Conservation (phyloP, 2,797 vertebrate species). For the Pachyuromys duprasi region DNA sequence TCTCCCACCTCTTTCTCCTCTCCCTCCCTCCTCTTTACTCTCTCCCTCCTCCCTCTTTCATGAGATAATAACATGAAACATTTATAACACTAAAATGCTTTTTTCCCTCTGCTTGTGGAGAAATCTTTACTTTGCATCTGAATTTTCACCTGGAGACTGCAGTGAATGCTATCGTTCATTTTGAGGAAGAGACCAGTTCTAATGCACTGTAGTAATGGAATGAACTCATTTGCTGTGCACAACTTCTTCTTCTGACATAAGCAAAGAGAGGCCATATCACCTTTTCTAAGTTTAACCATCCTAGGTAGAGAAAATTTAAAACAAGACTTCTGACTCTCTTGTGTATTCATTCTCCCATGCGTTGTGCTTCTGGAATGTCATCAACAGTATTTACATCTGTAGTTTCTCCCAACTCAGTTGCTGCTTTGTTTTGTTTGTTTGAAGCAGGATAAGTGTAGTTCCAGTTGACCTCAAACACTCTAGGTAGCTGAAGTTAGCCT, state of each 20-base stretch:
- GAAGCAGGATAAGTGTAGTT: neutral
- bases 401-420: slow-evolving; percentile 29
- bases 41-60: neutral
- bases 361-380: neutral
- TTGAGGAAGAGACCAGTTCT: slow-evolving; percentile 37
- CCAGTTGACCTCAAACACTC: neutral
- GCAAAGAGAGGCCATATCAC: neutral
- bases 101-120: neutral
- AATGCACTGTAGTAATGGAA: neutral
- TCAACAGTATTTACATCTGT: neutral
- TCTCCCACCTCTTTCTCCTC: neutral
- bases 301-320: neutral
- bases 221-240: neutral
- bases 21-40: neutral
- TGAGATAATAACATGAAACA: neutral
- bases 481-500: neutral
- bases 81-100: slow-evolving; percentile 31
- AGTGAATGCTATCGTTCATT: slow-evolving; percentile 20
- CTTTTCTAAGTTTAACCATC: slow-evolving; percentile 26
- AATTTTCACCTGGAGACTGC: neutral
- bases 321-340: neutral
- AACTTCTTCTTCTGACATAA: neutral
- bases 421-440: neutral
- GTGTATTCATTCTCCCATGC: neutral
- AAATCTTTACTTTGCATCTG: neutral